Percentiles rank a stretch among this genome's conserved stretches.
Conservation (phyloP, 2,113 vertebrate genomes). For the Rutilus rutilus region DNA sequence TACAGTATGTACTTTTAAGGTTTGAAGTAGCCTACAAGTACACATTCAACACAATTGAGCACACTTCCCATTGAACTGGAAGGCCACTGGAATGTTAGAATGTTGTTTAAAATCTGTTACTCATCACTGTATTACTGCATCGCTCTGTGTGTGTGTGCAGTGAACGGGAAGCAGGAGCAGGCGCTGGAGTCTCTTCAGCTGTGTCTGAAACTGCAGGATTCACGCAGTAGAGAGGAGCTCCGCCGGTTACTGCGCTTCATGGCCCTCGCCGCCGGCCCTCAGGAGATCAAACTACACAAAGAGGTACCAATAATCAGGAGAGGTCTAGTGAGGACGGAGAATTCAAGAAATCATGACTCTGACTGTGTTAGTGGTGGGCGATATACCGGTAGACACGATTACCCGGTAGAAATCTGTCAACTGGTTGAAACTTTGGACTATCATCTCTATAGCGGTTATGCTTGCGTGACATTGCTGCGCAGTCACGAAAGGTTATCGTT, state of each 20-base stretch:
- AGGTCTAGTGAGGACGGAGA: neutral
- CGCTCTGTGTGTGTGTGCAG: slow-evolving; percentile 64
- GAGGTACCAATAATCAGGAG: slow-evolving; percentile 78
- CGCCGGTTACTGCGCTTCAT: slow-evolving; percentile 92
- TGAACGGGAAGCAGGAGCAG: slow-evolving; percentile 91
- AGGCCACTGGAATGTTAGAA: neutral
- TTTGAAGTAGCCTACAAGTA: no score
- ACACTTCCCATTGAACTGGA: no score
- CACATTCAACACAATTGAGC: no score
- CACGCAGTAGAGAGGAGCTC: slow-evolving; percentile 89
- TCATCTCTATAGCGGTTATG: no score
- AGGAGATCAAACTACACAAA: slow-evolving; percentile 87
- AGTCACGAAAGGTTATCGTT: no score
- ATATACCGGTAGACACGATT: no score
- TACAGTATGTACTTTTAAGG: no score
- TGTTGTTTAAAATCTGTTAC: neutral
- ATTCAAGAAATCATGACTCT: no score
- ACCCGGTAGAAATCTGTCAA: no score
- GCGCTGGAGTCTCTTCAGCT: slow-evolving; percentile 92
- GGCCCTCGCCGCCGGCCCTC: slow-evolving; percentile 83
- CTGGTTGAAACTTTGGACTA: no score
- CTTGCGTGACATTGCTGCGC: no score
- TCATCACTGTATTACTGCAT: neutral
- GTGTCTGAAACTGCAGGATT: slow-evolving; percentile 90
- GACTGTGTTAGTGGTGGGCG: no score